Evolutionary conservation across 2,888 invertebrate species (phyloP), one percentile per base, ranked within the genome.

Genomic region (Drosophila flavopinicola): DNA sequence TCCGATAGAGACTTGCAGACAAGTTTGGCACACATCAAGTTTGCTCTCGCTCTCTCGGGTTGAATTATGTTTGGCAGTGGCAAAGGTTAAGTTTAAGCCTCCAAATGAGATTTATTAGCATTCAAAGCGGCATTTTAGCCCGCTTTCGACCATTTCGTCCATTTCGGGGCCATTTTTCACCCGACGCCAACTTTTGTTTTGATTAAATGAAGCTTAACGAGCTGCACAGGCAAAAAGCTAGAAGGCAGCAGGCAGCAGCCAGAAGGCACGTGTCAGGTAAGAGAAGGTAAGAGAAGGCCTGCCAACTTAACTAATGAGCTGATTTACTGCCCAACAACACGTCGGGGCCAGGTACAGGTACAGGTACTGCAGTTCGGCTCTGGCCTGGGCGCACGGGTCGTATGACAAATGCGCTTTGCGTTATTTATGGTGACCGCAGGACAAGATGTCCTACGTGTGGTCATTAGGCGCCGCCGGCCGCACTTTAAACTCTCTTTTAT

Each of bases 201-300:
- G 87, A 89, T 88, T 88, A 89, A 88, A 88, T 85, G 87, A 78
- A 77, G 89, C 89, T 88, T 88, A 86, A 82, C 84, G 73, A 82
- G 76, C 63, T 57, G 61, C 47, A 51, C 38, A 42, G 53, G 57
- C 45, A 54, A 17, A 6, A 24, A 23, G 6, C 54, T 33, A 60
- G 35, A 24, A 30, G 48, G 20, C 39, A 37, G 7, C 42, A 29
- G 20, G 20, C 20, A 20, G 20, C 20, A 20, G 20, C 2, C 39
- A 41, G 7, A 47, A 29, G 47, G 37, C 49, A 66, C 54, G 57
- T 65, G 49, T 51, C 56, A 42, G 58, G 56, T 42, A 53, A 38
- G 25, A n/a, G 65, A 65, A 41, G 25, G n/a, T n/a, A n/a, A n/a
- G n/a, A n/a, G n/a, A n/a, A n/a, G 37, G 35, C 42, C 67, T 66